These are phyloP conservation scores for Ellobium chinense DNA, from an alignment of 2,888 invertebrate genomes.

Conservation along the genomic window DNA sequence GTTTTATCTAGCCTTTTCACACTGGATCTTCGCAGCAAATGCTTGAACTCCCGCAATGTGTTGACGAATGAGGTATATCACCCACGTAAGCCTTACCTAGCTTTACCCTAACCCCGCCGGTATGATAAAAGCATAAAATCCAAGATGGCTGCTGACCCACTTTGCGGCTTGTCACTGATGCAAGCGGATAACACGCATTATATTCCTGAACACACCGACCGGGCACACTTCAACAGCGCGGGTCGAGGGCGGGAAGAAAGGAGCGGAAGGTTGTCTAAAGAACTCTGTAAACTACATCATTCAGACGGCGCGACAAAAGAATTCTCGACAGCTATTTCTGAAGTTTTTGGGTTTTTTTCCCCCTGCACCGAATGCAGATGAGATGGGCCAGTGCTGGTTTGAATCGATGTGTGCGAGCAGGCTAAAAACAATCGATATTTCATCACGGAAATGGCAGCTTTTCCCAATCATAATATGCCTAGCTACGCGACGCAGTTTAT, in stretches of 20 bases:
- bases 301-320: neutral
- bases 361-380: neutral
- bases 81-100: too few relatives aligned
- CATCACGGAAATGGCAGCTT: neutral
- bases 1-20: too few relatives aligned
- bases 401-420: neutral
- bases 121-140: neutral
- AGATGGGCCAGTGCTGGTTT: neutral
- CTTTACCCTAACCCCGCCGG: too few relatives aligned
- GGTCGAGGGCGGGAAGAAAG: too few relatives aligned
- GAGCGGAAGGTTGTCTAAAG: too few relatives aligned
- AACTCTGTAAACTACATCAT: neutral
- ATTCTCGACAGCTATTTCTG: neutral
- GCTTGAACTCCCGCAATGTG: too few relatives aligned
- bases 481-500: too few relatives aligned
- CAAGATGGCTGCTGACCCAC: constrained; percentile 41
- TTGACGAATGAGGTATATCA: too few relatives aligned
- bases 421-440: neutral
- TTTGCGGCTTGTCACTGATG: neutral
- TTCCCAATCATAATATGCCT: neutral
- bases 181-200: neutral
- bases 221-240: neutral
- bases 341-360: too few relatives aligned
- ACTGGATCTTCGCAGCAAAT: too few relatives aligned
- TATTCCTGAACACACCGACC: neutral